Percentiles rank a stretch among this genome's conserved stretches.
phyloP scores from a whole-genome alignment of 2,888 invertebrate genomes.

The Chydorus sphaericus region DNA sequence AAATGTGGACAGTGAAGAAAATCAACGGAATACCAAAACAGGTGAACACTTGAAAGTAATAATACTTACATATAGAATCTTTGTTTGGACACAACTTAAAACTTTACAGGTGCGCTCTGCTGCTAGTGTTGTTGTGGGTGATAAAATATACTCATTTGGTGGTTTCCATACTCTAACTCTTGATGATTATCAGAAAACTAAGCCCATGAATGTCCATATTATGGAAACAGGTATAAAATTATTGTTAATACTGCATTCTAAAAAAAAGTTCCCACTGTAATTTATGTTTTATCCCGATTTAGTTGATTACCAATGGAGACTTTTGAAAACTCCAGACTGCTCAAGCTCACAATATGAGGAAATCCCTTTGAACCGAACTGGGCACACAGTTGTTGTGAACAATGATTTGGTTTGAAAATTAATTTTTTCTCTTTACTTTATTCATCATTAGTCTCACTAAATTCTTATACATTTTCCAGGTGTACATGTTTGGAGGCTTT shows the following conservation, averaged over 20 bases:
- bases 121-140: constrained; percentile 62
- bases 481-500: constrained; percentile 83
- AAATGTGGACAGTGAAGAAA: constrained; percentile 69
- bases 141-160: constrained; percentile 75
- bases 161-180: constrained; percentile 84
- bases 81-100: no score
- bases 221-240: constrained; percentile 49
- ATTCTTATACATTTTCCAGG: constrained; percentile 28
- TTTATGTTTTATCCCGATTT: constrained; percentile 18
- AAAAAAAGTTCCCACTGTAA: not conserved
- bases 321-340: constrained; percentile 32
- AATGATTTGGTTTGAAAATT: constrained; percentile 33
- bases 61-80: not conserved
- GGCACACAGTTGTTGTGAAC: constrained; percentile 73
- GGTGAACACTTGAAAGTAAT: not conserved
- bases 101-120: constrained; percentile 67
- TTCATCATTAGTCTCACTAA: not conserved
- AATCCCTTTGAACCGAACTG: constrained; percentile 72
- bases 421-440: not conserved
- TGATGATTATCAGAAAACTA: constrained; percentile 55
- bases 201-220: constrained; percentile 74
- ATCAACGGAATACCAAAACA: constrained; percentile 80
- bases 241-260: no score
- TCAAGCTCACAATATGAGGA: constrained; percentile 34
- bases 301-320: constrained; percentile 35